These are phyloP conservation scores for Calliphora vicina DNA, from an alignment of 1,140 invertebrate genomes.

Conservation along the genomic window DNA sequence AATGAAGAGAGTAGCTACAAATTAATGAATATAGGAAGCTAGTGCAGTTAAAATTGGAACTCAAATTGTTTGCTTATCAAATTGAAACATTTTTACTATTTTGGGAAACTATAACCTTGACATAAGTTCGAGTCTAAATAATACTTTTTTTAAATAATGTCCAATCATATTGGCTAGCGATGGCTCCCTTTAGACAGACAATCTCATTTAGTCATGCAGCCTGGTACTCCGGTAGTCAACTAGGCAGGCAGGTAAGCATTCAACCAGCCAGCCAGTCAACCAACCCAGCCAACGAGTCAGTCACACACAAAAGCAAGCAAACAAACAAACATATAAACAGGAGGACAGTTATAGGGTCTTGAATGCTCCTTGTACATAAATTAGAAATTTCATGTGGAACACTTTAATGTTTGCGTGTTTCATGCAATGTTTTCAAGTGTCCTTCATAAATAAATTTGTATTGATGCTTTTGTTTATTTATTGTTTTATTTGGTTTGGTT, in stretches of 20 bases:
- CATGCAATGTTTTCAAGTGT: conserved; percentile 32
- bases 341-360: background rate
- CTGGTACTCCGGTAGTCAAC: too few relatives aligned
- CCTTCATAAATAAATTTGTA: conserved; percentile 35
- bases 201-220: too few relatives aligned
- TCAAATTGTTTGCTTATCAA: too few relatives aligned
- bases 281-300: background rate
- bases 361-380: conserved; percentile 19
- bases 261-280: background rate
- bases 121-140: too few relatives aligned
- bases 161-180: too few relatives aligned
- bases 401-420: conserved; percentile 26
- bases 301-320: background rate
- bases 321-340: background rate
- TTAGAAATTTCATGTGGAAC: conserved; percentile 34
- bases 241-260: background rate
- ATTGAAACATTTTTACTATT: too few relatives aligned
- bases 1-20: too few relatives aligned
- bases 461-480: conserved; percentile 15
- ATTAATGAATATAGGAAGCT: too few relatives aligned
- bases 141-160: too few relatives aligned
- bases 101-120: too few relatives aligned
- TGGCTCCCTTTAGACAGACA: background rate
- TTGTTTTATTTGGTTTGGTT: background rate
- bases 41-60: too few relatives aligned